phyloP scores from a whole-genome alignment of 1,140 invertebrate species.

The Achroia grisella region DNA sequence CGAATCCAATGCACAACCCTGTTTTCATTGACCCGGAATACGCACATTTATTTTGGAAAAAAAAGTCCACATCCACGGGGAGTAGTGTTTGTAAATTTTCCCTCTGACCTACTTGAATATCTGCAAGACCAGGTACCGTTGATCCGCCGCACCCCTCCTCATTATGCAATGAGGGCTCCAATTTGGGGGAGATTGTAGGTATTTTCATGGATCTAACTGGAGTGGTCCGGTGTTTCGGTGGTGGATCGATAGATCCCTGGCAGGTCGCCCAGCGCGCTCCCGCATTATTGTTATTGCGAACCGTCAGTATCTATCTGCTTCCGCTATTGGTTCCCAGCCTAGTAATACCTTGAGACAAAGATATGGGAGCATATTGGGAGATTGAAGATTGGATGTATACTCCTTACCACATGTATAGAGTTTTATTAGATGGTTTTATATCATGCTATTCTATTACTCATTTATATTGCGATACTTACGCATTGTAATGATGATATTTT shows the following conservation, averaged over 20 bases:
- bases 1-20: conserved; percentile 38
- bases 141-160: conserved; percentile 33
- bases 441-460: conserved; percentile 2
- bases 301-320: conserved; percentile 52
- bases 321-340: conserved; percentile 58
- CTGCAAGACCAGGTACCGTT: conserved; percentile 31
- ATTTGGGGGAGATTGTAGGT: conserved; percentile 26
- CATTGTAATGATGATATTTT: conserved; percentile 1
- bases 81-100: conserved; percentile 71
- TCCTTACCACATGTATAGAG: not conserved
- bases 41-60: conserved; percentile 52
- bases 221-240: conserved; percentile 37
- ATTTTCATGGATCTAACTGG: conserved; percentile 44
- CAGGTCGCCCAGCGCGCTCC: conserved; percentile 62
- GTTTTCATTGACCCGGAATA: conserved; percentile 62
- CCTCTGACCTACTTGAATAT: conserved; percentile 67
- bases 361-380: conserved; percentile 23
- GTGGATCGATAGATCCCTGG: conserved; percentile 63
- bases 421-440: conserved; percentile 8
- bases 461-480: not conserved
- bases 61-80: conserved; percentile 51
- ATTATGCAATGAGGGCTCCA: conserved; percentile 20
- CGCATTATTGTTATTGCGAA: conserved; percentile 70
- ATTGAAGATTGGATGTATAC: conserved; percentile 2
- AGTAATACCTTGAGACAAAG: conserved; percentile 50